Percentiles rank a stretch among this genome's conserved stretches.
These are phyloP conservation scores for Drosophila kokeensis DNA, from an alignment of 2,888 invertebrate genomes.

Conservation along the genomic window DNA sequence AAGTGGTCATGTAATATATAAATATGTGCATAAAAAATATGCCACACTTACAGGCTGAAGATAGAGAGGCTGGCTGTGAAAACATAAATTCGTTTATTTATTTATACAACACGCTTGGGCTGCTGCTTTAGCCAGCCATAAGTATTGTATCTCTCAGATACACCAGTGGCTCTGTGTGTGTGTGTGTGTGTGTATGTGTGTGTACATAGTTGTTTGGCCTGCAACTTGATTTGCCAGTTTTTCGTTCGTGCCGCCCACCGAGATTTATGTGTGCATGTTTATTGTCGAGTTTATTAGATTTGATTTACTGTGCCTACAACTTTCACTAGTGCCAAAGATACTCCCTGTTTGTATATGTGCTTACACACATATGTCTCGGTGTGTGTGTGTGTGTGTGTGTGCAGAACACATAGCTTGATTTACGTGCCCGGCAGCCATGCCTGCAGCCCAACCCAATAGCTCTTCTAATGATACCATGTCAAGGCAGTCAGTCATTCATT, in stretches of 20 bases:
- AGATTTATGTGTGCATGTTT: slow-evolving; percentile 76
- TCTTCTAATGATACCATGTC: slow-evolving; percentile 61
- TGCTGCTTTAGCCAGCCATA: slow-evolving; percentile 54
- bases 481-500: slow-evolving; percentile 35
- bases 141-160: slow-evolving; percentile 54
- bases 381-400: slow-evolving; percentile 10
- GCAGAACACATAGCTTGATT: slow-evolving; percentile 35
- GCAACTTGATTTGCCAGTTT: slow-evolving; percentile 67
- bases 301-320: slow-evolving; percentile 72
- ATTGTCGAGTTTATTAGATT: slow-evolving; percentile 79
- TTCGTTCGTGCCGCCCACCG: slow-evolving; percentile 57
- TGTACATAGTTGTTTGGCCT: slow-evolving; percentile 47
- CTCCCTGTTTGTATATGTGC: slow-evolving; percentile 5
- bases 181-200: slow-evolving; percentile 23
- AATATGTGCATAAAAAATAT: slow-evolving; percentile 70
- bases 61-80: slow-evolving; percentile 32
- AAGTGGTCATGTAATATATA: slow-evolving; percentile 70
- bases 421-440: slow-evolving; percentile 41
- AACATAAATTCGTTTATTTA: slow-evolving; percentile 74
- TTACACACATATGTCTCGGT: neutral
- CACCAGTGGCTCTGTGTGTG: slow-evolving; percentile 20
- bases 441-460: slow-evolving; percentile 33
- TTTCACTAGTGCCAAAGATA: slow-evolving; percentile 45
- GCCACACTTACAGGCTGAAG: slow-evolving; percentile 16
- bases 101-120: slow-evolving; percentile 65